A percentile compares a stretch with the other conserved stretches of the same genome.
Conservation (phyloP, 2,797 vertebrate species). For the Spatula versicolor region DNA sequence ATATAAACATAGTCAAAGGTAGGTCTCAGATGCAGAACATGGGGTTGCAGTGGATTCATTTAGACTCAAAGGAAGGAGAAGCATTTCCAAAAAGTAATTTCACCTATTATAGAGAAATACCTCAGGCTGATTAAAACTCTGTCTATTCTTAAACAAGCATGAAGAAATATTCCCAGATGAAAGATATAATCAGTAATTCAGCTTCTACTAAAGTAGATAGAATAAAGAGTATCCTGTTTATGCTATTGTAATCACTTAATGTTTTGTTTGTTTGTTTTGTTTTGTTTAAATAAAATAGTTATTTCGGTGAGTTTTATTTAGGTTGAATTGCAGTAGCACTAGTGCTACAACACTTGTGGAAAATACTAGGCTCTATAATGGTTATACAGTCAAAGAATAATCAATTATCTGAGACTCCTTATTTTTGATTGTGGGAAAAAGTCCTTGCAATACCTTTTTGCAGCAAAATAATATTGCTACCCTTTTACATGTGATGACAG, state of each 20-base stretch:
- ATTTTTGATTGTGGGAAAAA: background rate
- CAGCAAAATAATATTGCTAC: background rate
- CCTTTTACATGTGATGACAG: accelerated
- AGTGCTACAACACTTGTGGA: background rate
- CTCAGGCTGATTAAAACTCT: background rate
- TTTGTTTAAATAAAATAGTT: background rate
- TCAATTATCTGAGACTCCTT: background rate
- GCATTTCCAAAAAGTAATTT: background rate
- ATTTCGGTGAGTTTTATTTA: background rate
- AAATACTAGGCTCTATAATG: background rate
- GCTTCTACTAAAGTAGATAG: background rate
- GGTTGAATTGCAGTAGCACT: background rate
- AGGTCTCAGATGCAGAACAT: background rate
- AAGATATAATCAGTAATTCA: conserved; percentile 11
- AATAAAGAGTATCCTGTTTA: background rate
- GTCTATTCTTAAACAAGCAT: background rate
- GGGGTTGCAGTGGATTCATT: background rate
- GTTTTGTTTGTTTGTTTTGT: background rate
- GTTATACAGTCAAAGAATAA: background rate
- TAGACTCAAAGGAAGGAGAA: background rate
- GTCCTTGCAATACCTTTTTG: accelerated
- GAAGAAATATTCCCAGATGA: background rate
- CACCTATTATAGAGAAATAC: background rate
- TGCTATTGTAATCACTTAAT: background rate
- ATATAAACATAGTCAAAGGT: accelerated